These are phyloP conservation scores for Metaphire vulgaris DNA, from an alignment of 1,140 invertebrate species.

Conservation along the genomic window DNA sequence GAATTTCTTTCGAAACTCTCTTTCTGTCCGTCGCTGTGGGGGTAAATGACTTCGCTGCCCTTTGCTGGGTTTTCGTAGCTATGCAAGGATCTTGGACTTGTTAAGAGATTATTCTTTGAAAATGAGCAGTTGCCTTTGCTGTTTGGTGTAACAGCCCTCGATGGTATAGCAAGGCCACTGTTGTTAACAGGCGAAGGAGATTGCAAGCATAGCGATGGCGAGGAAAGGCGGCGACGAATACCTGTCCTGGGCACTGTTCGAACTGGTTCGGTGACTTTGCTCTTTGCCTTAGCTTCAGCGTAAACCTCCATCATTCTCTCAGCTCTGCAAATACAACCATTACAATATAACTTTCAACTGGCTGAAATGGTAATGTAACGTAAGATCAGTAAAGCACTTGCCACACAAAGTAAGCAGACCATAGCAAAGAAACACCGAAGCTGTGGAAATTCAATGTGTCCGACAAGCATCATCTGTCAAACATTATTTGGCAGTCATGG, in stretches of 20 bases:
- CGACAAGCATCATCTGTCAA: too few species aligned
- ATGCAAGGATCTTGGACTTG: neutral
- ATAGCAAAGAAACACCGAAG: too few species aligned
- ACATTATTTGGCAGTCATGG: too few species aligned
- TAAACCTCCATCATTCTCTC: conserved; percentile 4
- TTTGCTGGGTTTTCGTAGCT: neutral
- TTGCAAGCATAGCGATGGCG: neutral
- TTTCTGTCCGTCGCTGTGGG: neutral
- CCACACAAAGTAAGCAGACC: neutral
- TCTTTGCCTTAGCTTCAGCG: neutral
- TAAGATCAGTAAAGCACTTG: neutral
- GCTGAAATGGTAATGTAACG: neutral
- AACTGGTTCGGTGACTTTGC: neutral
- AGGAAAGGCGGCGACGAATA: neutral
- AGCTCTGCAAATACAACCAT: neutral
- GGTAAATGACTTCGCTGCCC: neutral
- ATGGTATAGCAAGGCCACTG: neutral
- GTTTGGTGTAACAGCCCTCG: neutral
- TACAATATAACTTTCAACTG: too few species aligned
- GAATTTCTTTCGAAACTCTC: neutral
- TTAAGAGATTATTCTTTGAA: neutral
- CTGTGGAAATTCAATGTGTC: too few species aligned
- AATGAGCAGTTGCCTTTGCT: neutral
- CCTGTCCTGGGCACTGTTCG: neutral
- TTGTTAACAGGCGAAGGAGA: neutral